Conservation (phyloP, 2,888 invertebrate genomes). For the Cecidostiba fungosa region DNA sequence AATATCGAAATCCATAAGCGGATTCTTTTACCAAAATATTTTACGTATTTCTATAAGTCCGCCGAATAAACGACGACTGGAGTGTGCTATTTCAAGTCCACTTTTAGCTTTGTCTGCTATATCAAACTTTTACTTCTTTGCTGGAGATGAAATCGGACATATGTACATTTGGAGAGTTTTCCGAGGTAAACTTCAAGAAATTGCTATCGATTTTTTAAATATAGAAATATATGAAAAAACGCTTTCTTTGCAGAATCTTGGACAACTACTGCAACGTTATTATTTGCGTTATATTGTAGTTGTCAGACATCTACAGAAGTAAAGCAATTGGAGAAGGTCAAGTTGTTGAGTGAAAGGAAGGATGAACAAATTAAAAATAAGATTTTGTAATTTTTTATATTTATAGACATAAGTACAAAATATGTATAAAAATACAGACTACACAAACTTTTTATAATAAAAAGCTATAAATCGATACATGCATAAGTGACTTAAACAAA, state of each 20-base stretch:
- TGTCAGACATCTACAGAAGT: conserved; percentile 83
- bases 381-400: conserved; percentile 67
- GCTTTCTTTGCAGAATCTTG: conserved; percentile 1
- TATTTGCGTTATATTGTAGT: conserved; percentile 81
- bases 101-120: conserved; percentile 90
- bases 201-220: background rate
- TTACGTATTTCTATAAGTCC: conserved; percentile 76
- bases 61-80: conserved; percentile 83
- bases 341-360: conserved; percentile 33
- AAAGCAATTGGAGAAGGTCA: conserved; percentile 73
- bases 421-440: conserved; percentile 78
- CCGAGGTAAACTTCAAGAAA: conserved; percentile 78
- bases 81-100: conserved; percentile 87
- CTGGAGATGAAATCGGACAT: conserved; percentile 87
- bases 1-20: conserved; percentile 81
- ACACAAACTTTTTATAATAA: conserved; percentile 64
- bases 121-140: conserved; percentile 94
- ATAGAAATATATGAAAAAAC: background rate
- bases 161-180: conserved; percentile 85
- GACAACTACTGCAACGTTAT: conserved; percentile 73
- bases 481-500: conserved; percentile 64
- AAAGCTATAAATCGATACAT: conserved; percentile 64
- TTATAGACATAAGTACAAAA: conserved; percentile 78
- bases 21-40: conserved; percentile 81
- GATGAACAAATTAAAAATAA: conserved; percentile 48